phyloP scores from a whole-genome alignment of 2,888 invertebrate species.

The Proisotoma minuta region DNA sequence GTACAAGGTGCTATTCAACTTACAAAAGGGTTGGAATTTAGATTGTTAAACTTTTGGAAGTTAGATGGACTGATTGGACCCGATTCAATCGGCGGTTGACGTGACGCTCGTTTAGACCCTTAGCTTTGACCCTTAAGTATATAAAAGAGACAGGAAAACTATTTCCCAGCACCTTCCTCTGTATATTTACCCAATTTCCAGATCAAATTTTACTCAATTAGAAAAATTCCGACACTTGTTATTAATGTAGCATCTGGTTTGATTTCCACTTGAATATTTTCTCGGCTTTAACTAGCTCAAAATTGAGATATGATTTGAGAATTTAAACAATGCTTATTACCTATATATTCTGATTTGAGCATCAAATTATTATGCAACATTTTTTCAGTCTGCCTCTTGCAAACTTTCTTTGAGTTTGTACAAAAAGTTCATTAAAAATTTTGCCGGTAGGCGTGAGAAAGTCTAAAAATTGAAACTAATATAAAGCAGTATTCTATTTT shows the following conservation, averaged over 20 bases:
- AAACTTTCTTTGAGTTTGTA: no score
- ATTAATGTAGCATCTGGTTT: neutral
- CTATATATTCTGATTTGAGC: no score
- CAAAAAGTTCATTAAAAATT: no score
- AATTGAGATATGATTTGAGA: neutral
- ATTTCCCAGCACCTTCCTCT: neutral
- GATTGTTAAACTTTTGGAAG: conserved; percentile 5
- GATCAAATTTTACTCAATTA: neutral
- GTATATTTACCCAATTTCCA: neutral
- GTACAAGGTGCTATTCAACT: conserved; percentile 14
- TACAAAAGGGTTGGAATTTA: conserved; percentile 8
- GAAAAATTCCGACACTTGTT: neutral
- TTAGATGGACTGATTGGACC: conserved; percentile 11
- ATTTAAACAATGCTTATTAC: no score
- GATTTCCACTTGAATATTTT: neutral
- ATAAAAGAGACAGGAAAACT: no score
- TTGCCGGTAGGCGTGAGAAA: no score
- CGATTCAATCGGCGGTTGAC: neutral
- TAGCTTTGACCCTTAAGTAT: no score
- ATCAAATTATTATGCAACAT: no score
- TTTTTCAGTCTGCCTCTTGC: no score
- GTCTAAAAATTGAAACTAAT: no score
- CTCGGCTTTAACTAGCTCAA: neutral
- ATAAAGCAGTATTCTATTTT: no score
- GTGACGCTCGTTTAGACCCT: neutral